phyloP scores from a whole-genome alignment of 2,797 vertebrate genomes.

The Chaetodon trifasciatus region DNA sequence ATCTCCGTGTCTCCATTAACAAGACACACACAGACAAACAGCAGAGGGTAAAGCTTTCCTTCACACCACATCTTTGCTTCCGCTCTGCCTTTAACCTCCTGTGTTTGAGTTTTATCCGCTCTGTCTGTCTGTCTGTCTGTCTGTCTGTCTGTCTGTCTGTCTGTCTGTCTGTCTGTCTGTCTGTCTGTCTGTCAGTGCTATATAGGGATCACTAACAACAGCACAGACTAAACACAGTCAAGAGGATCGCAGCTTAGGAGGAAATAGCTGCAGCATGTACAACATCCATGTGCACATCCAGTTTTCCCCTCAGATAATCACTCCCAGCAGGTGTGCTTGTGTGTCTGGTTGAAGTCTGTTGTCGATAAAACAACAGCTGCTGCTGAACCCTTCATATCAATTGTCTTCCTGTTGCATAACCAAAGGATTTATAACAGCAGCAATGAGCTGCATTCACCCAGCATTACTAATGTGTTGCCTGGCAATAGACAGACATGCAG shows the following conservation, averaged over 20 bases:
- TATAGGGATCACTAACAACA: neutral
- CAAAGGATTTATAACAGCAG: slow-evolving; percentile 18
- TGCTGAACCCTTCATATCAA: slow-evolving; percentile 46
- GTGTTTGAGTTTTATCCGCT: neutral
- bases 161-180: neutral
- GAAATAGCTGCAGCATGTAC: slow-evolving; percentile 36
- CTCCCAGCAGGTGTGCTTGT: slow-evolving; percentile 38
- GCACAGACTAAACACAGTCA: slow-evolving; percentile 8
- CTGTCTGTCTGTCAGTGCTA: too few relatives aligned
- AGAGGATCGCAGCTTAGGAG: slow-evolving; percentile 23
- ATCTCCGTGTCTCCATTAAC: slow-evolving; percentile 52
- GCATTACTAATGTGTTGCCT: slow-evolving; percentile 21
- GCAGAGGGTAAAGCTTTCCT: neutral
- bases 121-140: neutral
- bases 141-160: neutral
- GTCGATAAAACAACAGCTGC: slow-evolving; percentile 62
- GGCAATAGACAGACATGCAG: slow-evolving; percentile 20
- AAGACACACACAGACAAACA: slow-evolving; percentile 16
- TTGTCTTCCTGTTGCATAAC: slow-evolving; percentile 52
- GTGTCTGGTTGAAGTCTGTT: slow-evolving; percentile 8
- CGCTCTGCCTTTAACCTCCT: neutral
- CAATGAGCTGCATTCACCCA: slow-evolving; percentile 22
- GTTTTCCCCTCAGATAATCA: slow-evolving; percentile 40
- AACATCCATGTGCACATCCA: slow-evolving; percentile 33
- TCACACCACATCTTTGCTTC: neutral